Conservation (phyloP, 2,113 vertebrate genomes). For the Macroglossus sobrinus region DNA sequence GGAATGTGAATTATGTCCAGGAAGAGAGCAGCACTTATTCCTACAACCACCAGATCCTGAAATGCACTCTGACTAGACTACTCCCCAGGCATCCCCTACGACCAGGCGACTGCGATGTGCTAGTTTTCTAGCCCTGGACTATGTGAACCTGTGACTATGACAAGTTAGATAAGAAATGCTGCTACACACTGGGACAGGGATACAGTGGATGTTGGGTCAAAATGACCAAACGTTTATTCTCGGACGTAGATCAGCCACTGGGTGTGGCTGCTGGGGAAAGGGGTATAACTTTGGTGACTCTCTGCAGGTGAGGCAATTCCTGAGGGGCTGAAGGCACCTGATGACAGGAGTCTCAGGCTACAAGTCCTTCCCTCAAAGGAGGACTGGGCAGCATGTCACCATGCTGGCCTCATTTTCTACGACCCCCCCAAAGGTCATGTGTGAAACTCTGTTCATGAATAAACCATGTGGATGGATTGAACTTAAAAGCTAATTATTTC, state of each 20-base stretch:
- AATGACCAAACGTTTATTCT: not conserved
- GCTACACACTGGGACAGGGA: not conserved
- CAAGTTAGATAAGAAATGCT: not conserved
- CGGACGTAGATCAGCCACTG: too few relatives aligned
- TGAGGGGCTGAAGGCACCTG: not conserved
- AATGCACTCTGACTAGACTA: not conserved
- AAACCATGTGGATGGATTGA: not conserved
- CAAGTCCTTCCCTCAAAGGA: not conserved
- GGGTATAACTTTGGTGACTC: not conserved
- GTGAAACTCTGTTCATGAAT: fast-evolving
- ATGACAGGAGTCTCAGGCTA: not conserved
- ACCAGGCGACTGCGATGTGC: not conserved
- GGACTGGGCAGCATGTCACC: fast-evolving
- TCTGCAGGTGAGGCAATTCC: not conserved
- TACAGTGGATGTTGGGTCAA: not conserved
- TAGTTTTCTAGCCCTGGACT: not conserved
- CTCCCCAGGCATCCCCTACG: not conserved
- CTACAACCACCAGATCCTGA: not conserved
- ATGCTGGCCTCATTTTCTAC: fast-evolving
- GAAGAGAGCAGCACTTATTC: not conserved
- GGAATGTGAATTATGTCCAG: not conserved
- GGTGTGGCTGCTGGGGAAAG: not conserved
- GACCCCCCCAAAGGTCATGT: not conserved
- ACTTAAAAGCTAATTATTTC: not conserved
- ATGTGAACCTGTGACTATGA: not conserved